These are phyloP conservation scores for Potorous gilbertii DNA, from an alignment of 2,797 vertebrate genomes.

Conservation along the genomic window DNA sequence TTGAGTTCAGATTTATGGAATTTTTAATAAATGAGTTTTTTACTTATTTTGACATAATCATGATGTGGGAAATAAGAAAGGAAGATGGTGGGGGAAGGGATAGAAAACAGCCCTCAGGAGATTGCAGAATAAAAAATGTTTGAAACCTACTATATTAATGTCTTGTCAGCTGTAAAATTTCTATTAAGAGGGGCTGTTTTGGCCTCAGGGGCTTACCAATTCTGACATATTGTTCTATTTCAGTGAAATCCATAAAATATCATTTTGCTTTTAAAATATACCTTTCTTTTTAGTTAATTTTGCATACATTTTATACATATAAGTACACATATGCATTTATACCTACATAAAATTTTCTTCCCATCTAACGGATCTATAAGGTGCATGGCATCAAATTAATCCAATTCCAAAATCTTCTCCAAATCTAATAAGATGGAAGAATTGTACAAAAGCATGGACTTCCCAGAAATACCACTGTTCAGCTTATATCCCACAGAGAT, in stretches of 20 bases:
- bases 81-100: neutral
- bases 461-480: neutral
- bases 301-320: neutral
- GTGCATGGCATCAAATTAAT: neutral
- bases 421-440: neutral
- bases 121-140: conserved; percentile 38
- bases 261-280: neutral
- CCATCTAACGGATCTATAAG: neutral
- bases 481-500: neutral
- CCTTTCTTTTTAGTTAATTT: neutral
- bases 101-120: neutral
- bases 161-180: conserved; percentile 53
- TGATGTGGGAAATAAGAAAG: neutral
- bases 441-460: neutral
- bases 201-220: conserved; percentile 22
- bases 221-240: conserved; percentile 7
- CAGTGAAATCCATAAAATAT: neutral
- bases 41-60: neutral
- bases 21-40: neutral
- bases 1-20: neutral
- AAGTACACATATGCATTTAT: neutral
- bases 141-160: conserved; percentile 41
- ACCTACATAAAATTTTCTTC: neutral
- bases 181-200: conserved; percentile 49
- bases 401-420: neutral